phyloP scores from a whole-genome alignment of 2,797 vertebrate species.

The Pristis pectinata region DNA sequence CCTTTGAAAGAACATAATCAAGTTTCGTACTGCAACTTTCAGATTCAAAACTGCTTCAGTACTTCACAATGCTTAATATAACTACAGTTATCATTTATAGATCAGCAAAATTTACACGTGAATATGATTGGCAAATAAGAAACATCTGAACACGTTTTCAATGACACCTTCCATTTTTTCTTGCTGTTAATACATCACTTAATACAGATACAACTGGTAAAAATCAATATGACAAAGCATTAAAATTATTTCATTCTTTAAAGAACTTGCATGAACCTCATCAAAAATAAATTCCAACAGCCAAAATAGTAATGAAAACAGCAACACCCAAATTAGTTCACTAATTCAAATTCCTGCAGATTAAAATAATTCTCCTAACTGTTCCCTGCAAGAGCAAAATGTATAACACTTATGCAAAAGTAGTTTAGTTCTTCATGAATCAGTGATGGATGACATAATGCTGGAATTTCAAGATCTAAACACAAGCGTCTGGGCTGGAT shows the following conservation, averaged over 20 bases:
- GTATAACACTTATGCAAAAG: neutral
- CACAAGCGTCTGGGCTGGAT: neutral
- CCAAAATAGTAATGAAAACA: neutral
- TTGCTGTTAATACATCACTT: neutral
- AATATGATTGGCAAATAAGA: neutral
- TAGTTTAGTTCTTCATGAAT: neutral
- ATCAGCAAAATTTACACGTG: neutral
- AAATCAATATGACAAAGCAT: neutral
- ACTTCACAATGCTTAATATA: neutral
- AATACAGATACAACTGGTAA: neutral
- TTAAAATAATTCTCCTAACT: neutral
- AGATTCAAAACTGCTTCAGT: neutral
- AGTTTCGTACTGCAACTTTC: neutral
- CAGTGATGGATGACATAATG: neutral
- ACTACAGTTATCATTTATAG: neutral
- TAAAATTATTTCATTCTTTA: neutral
- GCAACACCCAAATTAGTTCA: neutral
- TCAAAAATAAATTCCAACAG: neutral
- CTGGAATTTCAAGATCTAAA: slow-evolving; percentile 4
- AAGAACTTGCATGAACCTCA: neutral
- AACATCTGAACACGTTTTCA: neutral
- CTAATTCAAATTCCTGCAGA: neutral
- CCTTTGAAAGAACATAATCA: neutral
- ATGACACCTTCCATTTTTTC: neutral
- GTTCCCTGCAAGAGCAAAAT: neutral